Conservation (phyloP, 2,797 vertebrate species). For the Sebastes hubbsi region DNA sequence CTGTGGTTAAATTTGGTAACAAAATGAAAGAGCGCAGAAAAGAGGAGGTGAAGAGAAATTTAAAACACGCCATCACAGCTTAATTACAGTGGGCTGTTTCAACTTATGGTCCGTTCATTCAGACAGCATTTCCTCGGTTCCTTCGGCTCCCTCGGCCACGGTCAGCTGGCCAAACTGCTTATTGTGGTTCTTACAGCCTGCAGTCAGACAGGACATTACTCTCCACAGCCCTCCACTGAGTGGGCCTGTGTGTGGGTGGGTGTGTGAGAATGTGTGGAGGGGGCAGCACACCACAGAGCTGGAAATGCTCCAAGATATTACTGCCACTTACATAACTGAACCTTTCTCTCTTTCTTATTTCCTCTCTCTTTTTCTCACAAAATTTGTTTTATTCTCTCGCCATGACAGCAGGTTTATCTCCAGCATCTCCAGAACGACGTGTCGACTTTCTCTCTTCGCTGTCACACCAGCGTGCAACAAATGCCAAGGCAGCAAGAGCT, state of each 20-base stretch:
- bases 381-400: neutral
- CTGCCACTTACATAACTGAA: constrained; percentile 49
- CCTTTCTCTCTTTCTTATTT: constrained; percentile 8
- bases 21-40: constrained; percentile 22
- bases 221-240: constrained; percentile 54
- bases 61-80: constrained; percentile 16
- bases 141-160: constrained; percentile 25
- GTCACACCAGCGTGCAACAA: constrained; percentile 35
- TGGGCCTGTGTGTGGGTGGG: constrained; percentile 61
- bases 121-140: constrained; percentile 25
- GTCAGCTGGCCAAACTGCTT: constrained; percentile 55
- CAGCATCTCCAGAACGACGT: neutral
- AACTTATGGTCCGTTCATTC: constrained; percentile 1
- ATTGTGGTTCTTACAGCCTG: constrained; percentile 54
- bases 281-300: constrained; percentile 52
- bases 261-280: constrained; percentile 55
- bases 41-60: constrained; percentile 10
- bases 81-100: constrained; percentile 21
- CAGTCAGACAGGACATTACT: constrained; percentile 67
- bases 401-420: constrained; percentile 25
- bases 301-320: constrained; percentile 56
- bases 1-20: constrained; percentile 36
- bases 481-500: constrained; percentile 35
- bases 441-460: constrained; percentile 22
- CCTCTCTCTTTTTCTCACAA: neutral